Conservation (phyloP, 1,140 invertebrate genomes). For the Conus ventricosus region DNA sequence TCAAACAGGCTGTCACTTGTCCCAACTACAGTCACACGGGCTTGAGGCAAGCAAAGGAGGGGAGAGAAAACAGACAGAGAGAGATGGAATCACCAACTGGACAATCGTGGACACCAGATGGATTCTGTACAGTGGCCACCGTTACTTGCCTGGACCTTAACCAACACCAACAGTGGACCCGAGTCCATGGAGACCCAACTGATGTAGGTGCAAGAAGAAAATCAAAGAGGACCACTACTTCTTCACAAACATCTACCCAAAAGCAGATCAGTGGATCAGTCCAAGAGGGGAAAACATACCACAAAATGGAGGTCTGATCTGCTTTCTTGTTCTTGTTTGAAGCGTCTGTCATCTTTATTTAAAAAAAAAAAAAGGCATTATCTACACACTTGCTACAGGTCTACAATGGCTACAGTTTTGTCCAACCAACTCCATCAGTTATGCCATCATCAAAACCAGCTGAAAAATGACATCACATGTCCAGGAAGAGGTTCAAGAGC, state of each 20-base stretch:
- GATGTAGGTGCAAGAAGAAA: background rate
- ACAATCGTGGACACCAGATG: background rate
- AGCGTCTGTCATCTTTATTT: background rate
- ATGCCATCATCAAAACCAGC: constrained; percentile 10
- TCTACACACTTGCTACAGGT: background rate
- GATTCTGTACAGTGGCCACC: background rate
- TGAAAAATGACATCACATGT: background rate
- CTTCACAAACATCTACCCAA: background rate
- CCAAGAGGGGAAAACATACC: background rate
- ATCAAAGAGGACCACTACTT: background rate
- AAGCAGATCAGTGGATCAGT: background rate
- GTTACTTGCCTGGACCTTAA: background rate
- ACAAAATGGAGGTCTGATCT: background rate
- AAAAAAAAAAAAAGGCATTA: background rate
- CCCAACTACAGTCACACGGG: background rate
- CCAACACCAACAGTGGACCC: background rate
- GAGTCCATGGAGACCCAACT: background rate
- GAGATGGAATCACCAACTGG: background rate
- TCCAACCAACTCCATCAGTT: background rate
- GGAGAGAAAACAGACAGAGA: background rate
- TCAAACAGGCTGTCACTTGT: background rate
- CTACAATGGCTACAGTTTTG: background rate
- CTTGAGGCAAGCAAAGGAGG: background rate
- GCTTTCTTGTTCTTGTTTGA: background rate
- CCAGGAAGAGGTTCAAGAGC: background rate